Conservation (phyloP, 1,140 invertebrate species). For the Trichomalopsis sarcophagae region DNA sequence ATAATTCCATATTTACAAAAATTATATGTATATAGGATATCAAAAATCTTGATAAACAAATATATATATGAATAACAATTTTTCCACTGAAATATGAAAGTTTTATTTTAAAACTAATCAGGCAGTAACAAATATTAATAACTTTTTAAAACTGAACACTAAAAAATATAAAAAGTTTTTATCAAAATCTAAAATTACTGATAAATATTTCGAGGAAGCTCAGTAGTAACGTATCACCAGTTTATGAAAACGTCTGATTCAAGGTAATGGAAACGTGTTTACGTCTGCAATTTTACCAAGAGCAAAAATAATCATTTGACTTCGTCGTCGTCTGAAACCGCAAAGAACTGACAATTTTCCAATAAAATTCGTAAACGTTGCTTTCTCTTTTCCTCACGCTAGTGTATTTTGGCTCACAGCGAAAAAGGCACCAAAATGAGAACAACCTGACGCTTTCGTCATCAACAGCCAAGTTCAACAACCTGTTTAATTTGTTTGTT, state of each 20-base stretch:
- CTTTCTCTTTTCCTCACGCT: background rate
- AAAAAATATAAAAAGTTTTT: background rate
- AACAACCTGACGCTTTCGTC: background rate
- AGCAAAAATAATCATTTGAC: background rate
- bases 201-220: background rate
- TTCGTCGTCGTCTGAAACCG: background rate
- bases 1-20: background rate
- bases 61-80: background rate
- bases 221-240: background rate
- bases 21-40: background rate
- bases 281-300: background rate
- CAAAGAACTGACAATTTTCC: constrained; percentile 1
- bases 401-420: constrained; percentile 6
- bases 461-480: constrained; percentile 14
- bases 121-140: too few species aligned
- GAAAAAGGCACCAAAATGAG: constrained; percentile 17
- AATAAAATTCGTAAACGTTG: background rate
- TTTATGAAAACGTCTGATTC: background rate
- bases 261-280: background rate
- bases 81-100: background rate
- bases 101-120: too few species aligned
- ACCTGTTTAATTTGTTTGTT: background rate
- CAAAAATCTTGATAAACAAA: background rate
- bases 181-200: background rate
- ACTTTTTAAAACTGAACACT: too few species aligned